Conservation (phyloP, 2,888 invertebrate genomes). For the Aporophyla lueneburgensis region DNA sequence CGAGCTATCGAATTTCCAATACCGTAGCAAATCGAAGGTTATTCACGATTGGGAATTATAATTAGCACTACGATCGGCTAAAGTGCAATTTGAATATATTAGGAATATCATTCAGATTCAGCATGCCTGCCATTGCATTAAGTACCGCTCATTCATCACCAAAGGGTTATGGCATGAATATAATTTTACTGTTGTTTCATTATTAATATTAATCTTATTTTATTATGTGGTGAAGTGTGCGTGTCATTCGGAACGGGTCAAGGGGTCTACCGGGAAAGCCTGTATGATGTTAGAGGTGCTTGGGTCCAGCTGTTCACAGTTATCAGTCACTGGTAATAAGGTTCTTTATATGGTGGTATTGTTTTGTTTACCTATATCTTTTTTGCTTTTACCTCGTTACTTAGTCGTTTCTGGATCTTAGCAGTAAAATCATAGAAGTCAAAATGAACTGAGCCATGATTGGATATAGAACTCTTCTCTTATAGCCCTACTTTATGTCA, state of each 20-base stretch:
- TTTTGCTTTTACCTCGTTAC: background rate
- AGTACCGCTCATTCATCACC: constrained; percentile 54
- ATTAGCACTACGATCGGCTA: constrained; percentile 33
- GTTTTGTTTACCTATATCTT: background rate
- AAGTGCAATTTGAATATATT: constrained; percentile 56
- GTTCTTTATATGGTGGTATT: background rate
- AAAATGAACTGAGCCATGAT: too few species aligned
- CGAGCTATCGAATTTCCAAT: constrained; percentile 39
- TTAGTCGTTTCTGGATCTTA: background rate
- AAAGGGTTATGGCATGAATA: constrained; percentile 47
- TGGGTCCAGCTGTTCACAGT: background rate
- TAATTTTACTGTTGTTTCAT: constrained; percentile 58
- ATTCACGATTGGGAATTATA: constrained; percentile 49
- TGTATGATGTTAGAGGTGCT: background rate
- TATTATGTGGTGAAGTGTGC: constrained; percentile 25
- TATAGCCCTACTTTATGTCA: background rate
- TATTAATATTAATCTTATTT: constrained; percentile 51
- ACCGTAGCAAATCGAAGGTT: constrained; percentile 63
- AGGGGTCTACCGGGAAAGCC: background rate
- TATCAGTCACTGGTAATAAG: background rate
- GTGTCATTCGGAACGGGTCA: constrained; percentile 17
- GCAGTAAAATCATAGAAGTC: background rate
- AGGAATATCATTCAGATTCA: constrained; percentile 53
- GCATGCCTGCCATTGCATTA: constrained; percentile 50
- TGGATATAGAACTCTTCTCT: background rate